Conservation (phyloP, 2,113 vertebrate species). For the Thinocorus orbignyianus region DNA sequence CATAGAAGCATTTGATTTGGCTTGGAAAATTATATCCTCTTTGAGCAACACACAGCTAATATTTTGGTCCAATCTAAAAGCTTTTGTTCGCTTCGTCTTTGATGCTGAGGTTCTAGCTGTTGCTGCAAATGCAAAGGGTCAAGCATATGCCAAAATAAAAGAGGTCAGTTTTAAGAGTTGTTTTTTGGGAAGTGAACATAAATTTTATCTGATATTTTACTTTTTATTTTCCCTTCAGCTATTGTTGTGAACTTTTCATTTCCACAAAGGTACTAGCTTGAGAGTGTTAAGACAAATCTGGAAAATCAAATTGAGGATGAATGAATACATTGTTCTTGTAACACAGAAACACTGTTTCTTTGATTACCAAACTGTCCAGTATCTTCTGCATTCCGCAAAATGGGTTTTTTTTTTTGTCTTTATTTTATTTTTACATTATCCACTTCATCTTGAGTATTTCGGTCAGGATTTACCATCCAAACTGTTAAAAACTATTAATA, state of each 20-base stretch:
- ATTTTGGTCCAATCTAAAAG: conserved; percentile 91
- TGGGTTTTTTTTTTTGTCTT: accelerated
- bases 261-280: not conserved
- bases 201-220: not conserved
- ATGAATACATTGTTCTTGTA: not conserved
- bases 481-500: not conserved
- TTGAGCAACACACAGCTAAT: conserved; percentile 87
- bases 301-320: not conserved
- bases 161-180: conserved; percentile 74
- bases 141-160: conserved; percentile 77
- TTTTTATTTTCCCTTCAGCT: not conserved
- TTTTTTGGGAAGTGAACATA: not conserved
- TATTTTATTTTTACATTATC: not conserved
- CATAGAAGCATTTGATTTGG: conserved; percentile 81
- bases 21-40: conserved; percentile 85
- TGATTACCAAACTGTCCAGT: not conserved
- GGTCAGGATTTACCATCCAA: not conserved
- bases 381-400: not conserved
- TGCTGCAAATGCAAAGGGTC: conserved; percentile 71
- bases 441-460: not conserved
- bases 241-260: not conserved
- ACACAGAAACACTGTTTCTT: not conserved
- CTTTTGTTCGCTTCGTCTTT: conserved; percentile 85
- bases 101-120: conserved; percentile 77
- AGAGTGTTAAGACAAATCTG: not conserved